phyloP scores from a whole-genome alignment of 2,113 vertebrate species.

The Polypterus bichir region DNA sequence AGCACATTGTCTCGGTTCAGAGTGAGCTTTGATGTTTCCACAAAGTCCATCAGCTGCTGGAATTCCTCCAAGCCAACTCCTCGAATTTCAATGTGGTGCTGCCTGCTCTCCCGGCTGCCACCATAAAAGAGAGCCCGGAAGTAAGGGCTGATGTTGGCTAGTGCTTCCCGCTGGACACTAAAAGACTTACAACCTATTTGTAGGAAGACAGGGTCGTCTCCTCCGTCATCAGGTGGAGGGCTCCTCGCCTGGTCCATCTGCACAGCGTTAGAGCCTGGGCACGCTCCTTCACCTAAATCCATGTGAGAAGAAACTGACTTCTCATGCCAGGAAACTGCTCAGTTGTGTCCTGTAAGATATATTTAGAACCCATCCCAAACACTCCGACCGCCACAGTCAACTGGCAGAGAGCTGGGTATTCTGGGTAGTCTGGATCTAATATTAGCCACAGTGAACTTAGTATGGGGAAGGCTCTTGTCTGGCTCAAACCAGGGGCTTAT shows the following conservation, averaged over 20 bases:
- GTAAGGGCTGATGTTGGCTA: slow-evolving; percentile 60
- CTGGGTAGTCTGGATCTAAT: too few species aligned
- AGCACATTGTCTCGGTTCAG: slow-evolving; percentile 53
- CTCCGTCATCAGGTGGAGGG: not conserved
- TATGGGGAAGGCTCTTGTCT: too few species aligned
- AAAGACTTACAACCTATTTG: slow-evolving; percentile 54
- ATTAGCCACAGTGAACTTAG: too few species aligned
- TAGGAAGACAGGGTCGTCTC: slow-evolving; percentile 34
- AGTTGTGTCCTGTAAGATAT: not conserved
- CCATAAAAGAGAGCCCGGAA: slow-evolving; percentile 75
- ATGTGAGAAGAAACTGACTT: too few species aligned
- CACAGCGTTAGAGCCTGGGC: too few species aligned
- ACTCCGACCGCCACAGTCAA: slow-evolving; percentile 1
- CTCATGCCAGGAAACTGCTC: too few species aligned
- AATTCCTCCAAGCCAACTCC: slow-evolving; percentile 50
- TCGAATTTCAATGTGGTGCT: slow-evolving; percentile 48
- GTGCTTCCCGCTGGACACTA: slow-evolving; percentile 48
- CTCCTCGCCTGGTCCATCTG: too few species aligned
- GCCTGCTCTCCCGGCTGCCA: slow-evolving; percentile 48
- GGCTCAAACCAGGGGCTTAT: too few species aligned
- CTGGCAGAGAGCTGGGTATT: too few species aligned
- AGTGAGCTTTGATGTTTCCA: slow-evolving; percentile 34
- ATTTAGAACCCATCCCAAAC: not conserved
- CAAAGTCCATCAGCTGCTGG: slow-evolving; percentile 50
- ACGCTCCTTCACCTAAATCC: too few species aligned